Evolutionary conservation across 2,113 vertebrate species (phyloP).

Genomic region (Diglossa brunneiventris): DNA sequence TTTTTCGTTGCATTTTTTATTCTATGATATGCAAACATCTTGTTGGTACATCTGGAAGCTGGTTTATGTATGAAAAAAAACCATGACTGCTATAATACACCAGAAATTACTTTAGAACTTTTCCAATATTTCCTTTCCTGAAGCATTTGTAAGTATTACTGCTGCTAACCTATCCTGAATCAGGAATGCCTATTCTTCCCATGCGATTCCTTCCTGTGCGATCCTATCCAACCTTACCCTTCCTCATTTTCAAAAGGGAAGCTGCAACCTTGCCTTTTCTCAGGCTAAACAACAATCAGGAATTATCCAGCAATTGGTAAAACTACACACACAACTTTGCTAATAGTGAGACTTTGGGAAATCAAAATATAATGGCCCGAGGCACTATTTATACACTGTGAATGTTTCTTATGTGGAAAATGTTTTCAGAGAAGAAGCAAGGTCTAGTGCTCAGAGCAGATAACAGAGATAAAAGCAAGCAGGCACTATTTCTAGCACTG

Average conservation of each 20-base stretch:
- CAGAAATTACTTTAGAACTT: neutral
- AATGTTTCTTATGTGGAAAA: neutral
- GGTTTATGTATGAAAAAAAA: neutral
- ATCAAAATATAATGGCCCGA: neutral
- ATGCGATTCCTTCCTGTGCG: accelerated
- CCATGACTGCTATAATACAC: neutral
- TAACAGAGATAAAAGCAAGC: neutral
- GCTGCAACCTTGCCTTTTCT: neutral
- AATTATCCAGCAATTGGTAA: neutral
- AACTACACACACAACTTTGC: neutral
- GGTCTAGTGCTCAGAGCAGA: neutral
- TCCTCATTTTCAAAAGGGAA: neutral
- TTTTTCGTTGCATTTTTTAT: neutral
- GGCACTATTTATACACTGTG: neutral
- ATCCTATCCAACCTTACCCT: neutral
- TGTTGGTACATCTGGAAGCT: neutral
- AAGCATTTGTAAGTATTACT: constrained; percentile 26
- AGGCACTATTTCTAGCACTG: neutral
- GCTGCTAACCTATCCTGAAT: neutral
- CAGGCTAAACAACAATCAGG: neutral
- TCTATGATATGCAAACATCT: neutral
- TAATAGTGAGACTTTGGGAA: neutral
- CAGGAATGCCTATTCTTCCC: neutral
- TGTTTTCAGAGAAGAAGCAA: neutral
- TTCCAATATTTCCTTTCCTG: neutral